These are phyloP conservation scores for Telmatochromis sp. DNA, from an alignment of 2,113 vertebrate genomes.

Conservation along the genomic window DNA sequence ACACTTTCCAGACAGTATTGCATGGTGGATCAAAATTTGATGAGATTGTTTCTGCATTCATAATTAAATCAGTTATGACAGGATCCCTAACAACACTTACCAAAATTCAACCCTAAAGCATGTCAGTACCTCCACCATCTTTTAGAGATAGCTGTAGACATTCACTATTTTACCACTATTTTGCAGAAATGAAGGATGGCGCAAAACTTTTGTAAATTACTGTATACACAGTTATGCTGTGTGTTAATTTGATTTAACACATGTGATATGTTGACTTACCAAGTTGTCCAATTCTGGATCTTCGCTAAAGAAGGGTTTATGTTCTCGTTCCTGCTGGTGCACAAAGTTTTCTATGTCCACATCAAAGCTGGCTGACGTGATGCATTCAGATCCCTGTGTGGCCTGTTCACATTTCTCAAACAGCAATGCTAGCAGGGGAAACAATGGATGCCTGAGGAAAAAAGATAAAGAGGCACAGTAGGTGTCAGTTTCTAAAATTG, in stretches of 20 bases:
- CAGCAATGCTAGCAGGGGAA: conserved; percentile 90
- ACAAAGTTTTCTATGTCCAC: conserved; percentile 99
- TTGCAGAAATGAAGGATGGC: neutral
- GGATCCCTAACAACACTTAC: neutral
- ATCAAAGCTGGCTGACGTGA: conserved; percentile 97
- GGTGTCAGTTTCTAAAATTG: neutral
- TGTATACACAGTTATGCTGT: neutral
- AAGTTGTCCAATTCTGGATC: conserved; percentile 97
- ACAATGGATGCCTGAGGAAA: conserved; percentile 85
- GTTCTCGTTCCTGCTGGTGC: conserved; percentile 96
- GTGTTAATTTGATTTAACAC: neutral
- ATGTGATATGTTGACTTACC: conserved; percentile 65
- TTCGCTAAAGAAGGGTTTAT: conserved; percentile 98
- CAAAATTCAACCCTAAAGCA: neutral
- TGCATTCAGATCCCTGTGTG: conserved; percentile 97
- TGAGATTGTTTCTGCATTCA: neutral
- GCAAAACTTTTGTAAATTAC: neutral
- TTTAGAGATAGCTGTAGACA: neutral
- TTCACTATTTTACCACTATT: neutral
- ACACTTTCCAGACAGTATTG: neutral
- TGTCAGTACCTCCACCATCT: neutral
- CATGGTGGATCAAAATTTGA: neutral
- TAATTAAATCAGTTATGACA: neutral
- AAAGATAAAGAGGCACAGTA: neutral
- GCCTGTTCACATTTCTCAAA: conserved; percentile 99